Evolutionary conservation across 2,888 invertebrate genomes (phyloP), one percentile per base, ranked within the genome.

Genomic region (Oasisia sp.): DNA sequence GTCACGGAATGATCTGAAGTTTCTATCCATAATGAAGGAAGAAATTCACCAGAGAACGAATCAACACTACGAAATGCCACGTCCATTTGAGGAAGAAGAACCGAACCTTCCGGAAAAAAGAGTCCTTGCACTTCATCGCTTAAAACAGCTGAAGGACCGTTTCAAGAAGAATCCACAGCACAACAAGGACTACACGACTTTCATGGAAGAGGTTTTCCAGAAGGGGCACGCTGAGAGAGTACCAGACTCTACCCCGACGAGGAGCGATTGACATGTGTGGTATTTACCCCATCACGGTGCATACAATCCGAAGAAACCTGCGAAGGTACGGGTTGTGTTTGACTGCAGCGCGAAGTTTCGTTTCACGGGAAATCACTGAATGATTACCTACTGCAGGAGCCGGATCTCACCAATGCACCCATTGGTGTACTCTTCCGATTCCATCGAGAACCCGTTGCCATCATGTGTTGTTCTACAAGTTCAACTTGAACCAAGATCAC

Each of bases 231-330:
- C 93, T 50, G 50, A 50, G 50, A 50, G 50, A 50, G 27, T 74
- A 7, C 27, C 74, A 74, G 1, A 14, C 19, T 19, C 74, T 74
- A 74, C 1, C 19, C 74, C 27, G 74, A 74, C 74, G 74, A 74
- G 27, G 74, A 4, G 27, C 74, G 74, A 74, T 74, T 27, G 74
- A 92, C 89, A 11, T 93, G 44, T 93, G 93, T 92, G 93, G 93
- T 19, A 92, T 91, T 3, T 27, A 44, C 11, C 91, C 89, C 32
- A 91, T 92, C 50, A 92, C 93, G n/a, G 91, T 91, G 32, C 89
- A 74, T 27, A 74, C 27, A 74, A 74, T 74, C 74, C 74, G 27
- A 74, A 27, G 74, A 74, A 74, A 7, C 27, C 5, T 27, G 27
- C 19, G 19, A 74, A 19, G 74, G 27, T 74, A 74, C 19, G 74